Evolutionary conservation across 2,888 invertebrate species (phyloP), one percentile per base, ranked within the genome.

Genomic region (Acronicta aceris): DNA sequence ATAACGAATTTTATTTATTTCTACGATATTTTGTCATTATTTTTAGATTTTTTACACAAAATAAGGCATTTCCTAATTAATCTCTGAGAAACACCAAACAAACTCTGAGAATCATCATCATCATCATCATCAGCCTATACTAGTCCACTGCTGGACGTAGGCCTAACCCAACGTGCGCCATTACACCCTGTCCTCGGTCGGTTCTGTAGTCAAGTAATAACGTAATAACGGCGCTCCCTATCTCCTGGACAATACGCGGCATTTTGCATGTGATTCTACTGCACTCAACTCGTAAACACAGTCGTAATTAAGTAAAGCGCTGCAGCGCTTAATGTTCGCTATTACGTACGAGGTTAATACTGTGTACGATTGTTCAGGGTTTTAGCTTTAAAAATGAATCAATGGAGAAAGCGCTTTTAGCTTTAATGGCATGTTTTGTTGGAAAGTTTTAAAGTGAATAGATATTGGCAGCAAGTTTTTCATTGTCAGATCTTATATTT

Each of bases 261-360:
- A 79, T 79, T 81, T 77, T 76, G 74, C 76, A 78, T 79, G 79
- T 76, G 79, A 78, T 81, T 82, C 78, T 64, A 71, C 69, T 73
- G 70, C 74, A 79, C 78, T 77, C 70, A 68, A 68, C 74, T 61
- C 68, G 76, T 80, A 81, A 82, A 80, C 80, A 82, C 74, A 70
- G 68, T 71, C 59, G 79, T 81, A 83, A 83, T 82, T 82, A 82
- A 81, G 78, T 78, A 78, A 77, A 80, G 74, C 72, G 74, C 67
- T 74, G 59, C 70, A 69, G 55, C 63, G 60, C 70, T 77, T 76
- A 72, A 72, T 73, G 81, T 58, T 55, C 41, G 60, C 71, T 71
- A 68, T 72, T 74, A 78, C 66, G 66, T 55, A 55, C 71, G 57
- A 51, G 62, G 61, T 70, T 69, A 68, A 73, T 68, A 73, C 51